Evolutionary conservation across 2,113 vertebrate genomes (phyloP).

Genomic region (Melanostigma gelatinosum): DNA sequence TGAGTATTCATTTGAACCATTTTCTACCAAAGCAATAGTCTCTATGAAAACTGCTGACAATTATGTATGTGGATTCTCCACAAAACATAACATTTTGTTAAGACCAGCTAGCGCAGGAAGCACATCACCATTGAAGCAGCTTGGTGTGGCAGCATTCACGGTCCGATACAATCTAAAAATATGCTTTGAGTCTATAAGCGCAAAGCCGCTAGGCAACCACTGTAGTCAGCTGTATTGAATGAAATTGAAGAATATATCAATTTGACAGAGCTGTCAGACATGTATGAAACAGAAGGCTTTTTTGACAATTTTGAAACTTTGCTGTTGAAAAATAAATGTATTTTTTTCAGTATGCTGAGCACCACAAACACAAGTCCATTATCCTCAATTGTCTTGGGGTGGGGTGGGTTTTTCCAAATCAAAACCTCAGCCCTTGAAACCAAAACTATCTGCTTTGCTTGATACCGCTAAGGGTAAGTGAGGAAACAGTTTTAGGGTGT

Average conservation of each 20-base stretch:
- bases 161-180: not conserved
- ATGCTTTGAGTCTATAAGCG: not conserved
- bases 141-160: not conserved
- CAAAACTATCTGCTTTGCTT: constrained; percentile 33
- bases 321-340: constrained; percentile 20
- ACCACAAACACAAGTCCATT: constrained; percentile 34
- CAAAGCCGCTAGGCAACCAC: not conserved
- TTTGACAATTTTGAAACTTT: constrained; percentile 22
- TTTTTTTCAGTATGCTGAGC: constrained; percentile 7
- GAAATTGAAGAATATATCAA: not conserved
- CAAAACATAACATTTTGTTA: not conserved
- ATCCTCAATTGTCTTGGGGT: constrained; percentile 2
- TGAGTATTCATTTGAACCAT: not conserved
- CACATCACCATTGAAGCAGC: not conserved
- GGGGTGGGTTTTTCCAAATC: constrained; percentile 6
- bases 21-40: constrained; percentile 14
- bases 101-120: not conserved
- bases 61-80: not conserved
- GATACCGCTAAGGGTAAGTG: constrained; percentile 5
- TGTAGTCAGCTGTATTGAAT: constrained; percentile 28
- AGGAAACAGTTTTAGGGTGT: constrained; percentile 1
- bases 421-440: constrained; percentile 35
- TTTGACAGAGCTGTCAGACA: constrained; percentile 34
- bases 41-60: constrained; percentile 1
- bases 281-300: not conserved